Conservation (phyloP, 2,888 invertebrate genomes). For the Aporophyla lueneburgensis region DNA sequence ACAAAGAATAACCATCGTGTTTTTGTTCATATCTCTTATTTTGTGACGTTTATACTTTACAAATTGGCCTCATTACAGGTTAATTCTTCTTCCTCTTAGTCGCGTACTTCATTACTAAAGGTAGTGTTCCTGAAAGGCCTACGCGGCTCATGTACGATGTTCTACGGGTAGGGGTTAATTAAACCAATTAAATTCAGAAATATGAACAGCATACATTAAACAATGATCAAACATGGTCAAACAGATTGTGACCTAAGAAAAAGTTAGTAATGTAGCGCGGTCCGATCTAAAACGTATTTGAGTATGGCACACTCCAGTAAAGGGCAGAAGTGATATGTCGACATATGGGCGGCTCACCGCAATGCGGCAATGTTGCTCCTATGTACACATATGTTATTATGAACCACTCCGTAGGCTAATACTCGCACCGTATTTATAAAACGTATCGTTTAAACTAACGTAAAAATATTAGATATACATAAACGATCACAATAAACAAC, state of each 20-base stretch:
- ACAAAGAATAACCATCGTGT: background rate
- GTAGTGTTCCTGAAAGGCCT: too few relatives aligned
- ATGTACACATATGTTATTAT: slow-evolving; percentile 85
- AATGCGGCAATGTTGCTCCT: slow-evolving; percentile 88
- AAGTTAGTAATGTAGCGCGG: slow-evolving; percentile 59
- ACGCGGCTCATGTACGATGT: too few relatives aligned
- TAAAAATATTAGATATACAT: slow-evolving; percentile 59
- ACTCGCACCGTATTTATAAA: slow-evolving; percentile 79
- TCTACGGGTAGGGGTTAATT: background rate
- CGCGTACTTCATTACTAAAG: too few relatives aligned
- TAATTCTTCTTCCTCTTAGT: background rate
- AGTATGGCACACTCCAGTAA: slow-evolving; percentile 77
- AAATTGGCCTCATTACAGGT: too few relatives aligned
- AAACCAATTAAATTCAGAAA: slow-evolving; percentile 18
- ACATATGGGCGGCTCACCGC: slow-evolving; percentile 87
- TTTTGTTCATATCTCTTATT: slow-evolving; percentile 5
- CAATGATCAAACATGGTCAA: slow-evolving; percentile 16
- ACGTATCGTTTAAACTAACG: slow-evolving; percentile 62
- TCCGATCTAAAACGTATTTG: slow-evolving; percentile 76
- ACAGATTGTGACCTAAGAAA: slow-evolving; percentile 44
- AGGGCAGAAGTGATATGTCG: slow-evolving; percentile 88
- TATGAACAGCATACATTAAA: slow-evolving; percentile 8
- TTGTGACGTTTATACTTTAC: background rate
- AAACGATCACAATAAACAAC: slow-evolving; percentile 52
- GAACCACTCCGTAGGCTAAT: slow-evolving; percentile 82